These are phyloP conservation scores for Philaenus spumarius DNA, from an alignment of 1,140 invertebrate genomes.

Conservation along the genomic window DNA sequence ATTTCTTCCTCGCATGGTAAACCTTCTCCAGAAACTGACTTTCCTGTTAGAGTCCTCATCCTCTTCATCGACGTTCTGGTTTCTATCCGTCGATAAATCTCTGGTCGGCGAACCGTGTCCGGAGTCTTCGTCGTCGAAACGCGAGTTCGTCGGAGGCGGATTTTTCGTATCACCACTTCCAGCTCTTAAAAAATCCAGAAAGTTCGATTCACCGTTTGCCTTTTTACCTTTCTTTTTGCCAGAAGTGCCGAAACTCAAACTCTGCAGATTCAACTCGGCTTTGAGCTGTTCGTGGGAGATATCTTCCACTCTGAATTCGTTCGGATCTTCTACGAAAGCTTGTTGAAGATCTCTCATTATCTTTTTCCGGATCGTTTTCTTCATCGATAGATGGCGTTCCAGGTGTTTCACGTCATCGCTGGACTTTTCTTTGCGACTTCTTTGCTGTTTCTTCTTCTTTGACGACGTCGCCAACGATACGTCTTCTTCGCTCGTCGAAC, in stretches of 20 bases:
- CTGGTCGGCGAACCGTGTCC: slow-evolving; percentile 45
- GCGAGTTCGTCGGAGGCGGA: slow-evolving; percentile 12
- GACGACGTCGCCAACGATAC: slow-evolving; percentile 42
- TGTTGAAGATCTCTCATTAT: slow-evolving; percentile 75
- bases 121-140: slow-evolving; percentile 45
- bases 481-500: slow-evolving; percentile 48
- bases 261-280: slow-evolving; percentile 57
- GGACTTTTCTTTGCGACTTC: slow-evolving; percentile 50
- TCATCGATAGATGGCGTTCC: slow-evolving; percentile 76
- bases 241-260: slow-evolving; percentile 50
- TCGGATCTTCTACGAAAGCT: slow-evolving; percentile 66
- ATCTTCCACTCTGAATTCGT: slow-evolving; percentile 59
- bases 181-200: slow-evolving; percentile 59
- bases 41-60: slow-evolving; percentile 49
- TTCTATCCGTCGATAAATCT: slow-evolving; percentile 39
- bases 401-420: slow-evolving; percentile 67
- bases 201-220: slow-evolving; percentile 51
- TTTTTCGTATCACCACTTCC: slow-evolving; percentile 31
- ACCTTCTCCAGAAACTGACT: slow-evolving; percentile 62
- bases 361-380: slow-evolving; percentile 78
- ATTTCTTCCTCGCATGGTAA: slow-evolving; percentile 58
- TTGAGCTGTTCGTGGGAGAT: slow-evolving; percentile 58
- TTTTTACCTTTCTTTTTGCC: slow-evolving; percentile 41
- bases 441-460: slow-evolving; percentile 48
- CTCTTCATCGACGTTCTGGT: slow-evolving; percentile 16